Conservation (phyloP, 2,888 invertebrate genomes). For the Parasteatoda lunata region DNA sequence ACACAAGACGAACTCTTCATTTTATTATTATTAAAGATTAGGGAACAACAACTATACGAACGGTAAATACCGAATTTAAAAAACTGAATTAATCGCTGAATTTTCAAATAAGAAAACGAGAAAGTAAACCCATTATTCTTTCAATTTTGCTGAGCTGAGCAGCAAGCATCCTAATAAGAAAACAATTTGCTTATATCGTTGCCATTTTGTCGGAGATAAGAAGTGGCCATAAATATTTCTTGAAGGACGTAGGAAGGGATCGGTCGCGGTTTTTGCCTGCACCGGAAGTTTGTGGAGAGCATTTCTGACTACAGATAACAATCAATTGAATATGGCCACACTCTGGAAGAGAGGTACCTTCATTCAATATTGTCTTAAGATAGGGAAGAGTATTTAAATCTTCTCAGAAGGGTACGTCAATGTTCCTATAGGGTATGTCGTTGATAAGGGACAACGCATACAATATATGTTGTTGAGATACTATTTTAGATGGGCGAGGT, state of each 20-base stretch:
- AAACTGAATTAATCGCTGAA: too few relatives aligned
- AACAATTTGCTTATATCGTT: neutral
- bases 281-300: neutral
- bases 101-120: neutral
- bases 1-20: too few relatives aligned
- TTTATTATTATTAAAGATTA: too few relatives aligned
- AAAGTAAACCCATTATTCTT: neutral
- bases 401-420: too few relatives aligned
- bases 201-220: neutral
- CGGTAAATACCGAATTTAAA: too few relatives aligned
- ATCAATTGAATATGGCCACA: neutral
- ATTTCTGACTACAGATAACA: neutral
- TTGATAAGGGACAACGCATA: neutral
- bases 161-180: neutral
- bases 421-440: too few relatives aligned
- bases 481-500: too few relatives aligned
- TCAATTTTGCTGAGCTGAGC: neutral
- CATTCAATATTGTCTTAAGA: neutral
- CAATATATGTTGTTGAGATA: neutral
- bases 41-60: too few relatives aligned
- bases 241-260: conserved; percentile 1
- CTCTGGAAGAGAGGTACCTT: neutral
- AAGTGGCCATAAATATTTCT: neutral
- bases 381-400: too few relatives aligned
- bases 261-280: neutral